phyloP scores from a whole-genome alignment of 2,113 vertebrate species.

The Prunella himalayana region DNA sequence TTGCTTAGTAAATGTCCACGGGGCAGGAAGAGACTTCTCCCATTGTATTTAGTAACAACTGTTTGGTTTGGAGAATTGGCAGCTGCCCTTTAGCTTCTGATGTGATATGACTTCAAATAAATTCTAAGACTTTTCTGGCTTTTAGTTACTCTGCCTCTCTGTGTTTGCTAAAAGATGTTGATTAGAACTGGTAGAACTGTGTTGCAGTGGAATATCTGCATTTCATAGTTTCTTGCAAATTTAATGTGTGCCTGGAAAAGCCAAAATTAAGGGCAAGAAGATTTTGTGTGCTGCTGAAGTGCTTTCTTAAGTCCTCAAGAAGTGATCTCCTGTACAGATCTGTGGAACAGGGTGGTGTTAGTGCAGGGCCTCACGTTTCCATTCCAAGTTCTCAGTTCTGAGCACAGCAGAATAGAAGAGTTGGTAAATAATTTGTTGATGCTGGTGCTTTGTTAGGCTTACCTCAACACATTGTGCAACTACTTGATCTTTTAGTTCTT shows the following conservation, averaged over 20 bases:
- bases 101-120: background rate
- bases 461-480: background rate
- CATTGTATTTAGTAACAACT: background rate
- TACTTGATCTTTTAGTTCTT: conserved; percentile 66
- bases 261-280: background rate
- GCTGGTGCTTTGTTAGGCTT: background rate
- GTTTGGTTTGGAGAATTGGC: background rate
- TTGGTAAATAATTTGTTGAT: background rate
- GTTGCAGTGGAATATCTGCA: background rate
- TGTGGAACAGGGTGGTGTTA: background rate
- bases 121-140: background rate
- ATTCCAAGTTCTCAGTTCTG: background rate
- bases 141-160: background rate
- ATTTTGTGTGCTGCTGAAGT: background rate
- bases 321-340: accelerated
- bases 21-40: background rate
- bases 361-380: background rate
- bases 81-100: background rate
- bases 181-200: background rate
- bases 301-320: background rate
- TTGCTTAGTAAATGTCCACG: background rate
- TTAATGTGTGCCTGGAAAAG: background rate
- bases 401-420: background rate
- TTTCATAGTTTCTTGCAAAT: background rate
- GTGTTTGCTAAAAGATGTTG: background rate